phyloP scores from a whole-genome alignment of 2,888 invertebrate genomes.

The Epirrhoe alternata region DNA sequence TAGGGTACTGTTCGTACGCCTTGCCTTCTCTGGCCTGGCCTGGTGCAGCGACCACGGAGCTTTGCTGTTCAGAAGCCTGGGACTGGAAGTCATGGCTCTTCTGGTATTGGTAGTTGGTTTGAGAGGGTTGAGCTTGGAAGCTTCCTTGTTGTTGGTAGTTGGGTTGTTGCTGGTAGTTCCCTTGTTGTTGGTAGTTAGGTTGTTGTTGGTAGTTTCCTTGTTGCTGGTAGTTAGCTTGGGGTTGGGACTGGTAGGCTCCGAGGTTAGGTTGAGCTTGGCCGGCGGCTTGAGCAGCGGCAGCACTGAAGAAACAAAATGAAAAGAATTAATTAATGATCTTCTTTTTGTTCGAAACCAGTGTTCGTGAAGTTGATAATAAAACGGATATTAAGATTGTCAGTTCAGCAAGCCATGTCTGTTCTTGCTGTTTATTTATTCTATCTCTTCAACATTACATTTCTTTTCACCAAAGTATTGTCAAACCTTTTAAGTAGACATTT shows the following conservation, averaged over 20 bases:
- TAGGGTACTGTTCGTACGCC: slow-evolving; percentile 40
- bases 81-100: slow-evolving; percentile 42
- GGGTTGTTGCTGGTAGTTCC: slow-evolving; percentile 26
- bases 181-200: slow-evolving; percentile 22
- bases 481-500: too few species aligned
- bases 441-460: too few species aligned
- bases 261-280: slow-evolving; percentile 67
- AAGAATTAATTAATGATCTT: not conserved
- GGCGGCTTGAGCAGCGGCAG: slow-evolving; percentile 59
- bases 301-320: slow-evolving; percentile 20
- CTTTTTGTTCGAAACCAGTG: too few species aligned
- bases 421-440: too few species aligned
- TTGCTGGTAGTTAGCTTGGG: slow-evolving; percentile 25
- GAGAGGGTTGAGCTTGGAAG: slow-evolving; percentile 17
- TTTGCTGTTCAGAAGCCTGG: slow-evolving; percentile 44
- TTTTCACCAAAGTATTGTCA: too few species aligned
- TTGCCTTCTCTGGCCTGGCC: slow-evolving; percentile 54
- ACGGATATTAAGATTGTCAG: too few species aligned
- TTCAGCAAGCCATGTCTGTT: too few species aligned
- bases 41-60: slow-evolving; percentile 40
- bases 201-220: slow-evolving; percentile 23
- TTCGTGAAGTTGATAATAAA: too few species aligned
- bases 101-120: slow-evolving; percentile 26
- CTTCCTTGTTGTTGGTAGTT: slow-evolving; percentile 35
- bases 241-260: slow-evolving; percentile 24